Conservation (phyloP, 2,113 vertebrate genomes). For the Jacana jacana region DNA sequence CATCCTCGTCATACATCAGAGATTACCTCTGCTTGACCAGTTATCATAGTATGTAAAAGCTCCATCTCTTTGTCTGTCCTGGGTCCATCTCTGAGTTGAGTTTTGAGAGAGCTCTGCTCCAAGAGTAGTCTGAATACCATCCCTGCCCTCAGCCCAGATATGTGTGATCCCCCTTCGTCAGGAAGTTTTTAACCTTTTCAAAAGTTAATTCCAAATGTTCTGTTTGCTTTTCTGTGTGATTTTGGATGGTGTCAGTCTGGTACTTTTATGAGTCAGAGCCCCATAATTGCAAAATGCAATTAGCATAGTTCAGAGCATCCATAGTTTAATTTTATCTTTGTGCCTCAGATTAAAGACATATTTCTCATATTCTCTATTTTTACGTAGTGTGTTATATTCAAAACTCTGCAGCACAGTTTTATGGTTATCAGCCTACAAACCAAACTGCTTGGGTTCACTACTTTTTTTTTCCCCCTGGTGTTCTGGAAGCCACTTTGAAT, state of each 20-base stretch:
- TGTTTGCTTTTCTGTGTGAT: background rate
- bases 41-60: rapidly evolving
- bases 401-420: background rate
- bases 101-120: background rate
- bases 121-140: background rate
- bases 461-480: background rate
- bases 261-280: conserved; percentile 37
- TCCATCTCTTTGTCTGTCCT: background rate
- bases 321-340: background rate
- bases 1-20: background rate
- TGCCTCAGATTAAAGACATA: conserved; percentile 1
- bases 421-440: background rate
- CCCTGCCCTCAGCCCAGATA: background rate
- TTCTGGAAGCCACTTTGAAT: background rate
- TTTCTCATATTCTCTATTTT: background rate
- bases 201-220: conserved; percentile 37
- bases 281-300: conserved; percentile 12
- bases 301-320: conserved; percentile 19
- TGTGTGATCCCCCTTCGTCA: background rate
- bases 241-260: conserved; percentile 17
- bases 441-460: background rate
- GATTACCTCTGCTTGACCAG: background rate
- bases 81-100: background rate
- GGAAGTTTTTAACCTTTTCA: conserved; percentile 29
- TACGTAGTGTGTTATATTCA: background rate